Evolutionary conservation across 2,888 invertebrate genomes (phyloP).

Genomic region (Parelbella ahira): DNA sequence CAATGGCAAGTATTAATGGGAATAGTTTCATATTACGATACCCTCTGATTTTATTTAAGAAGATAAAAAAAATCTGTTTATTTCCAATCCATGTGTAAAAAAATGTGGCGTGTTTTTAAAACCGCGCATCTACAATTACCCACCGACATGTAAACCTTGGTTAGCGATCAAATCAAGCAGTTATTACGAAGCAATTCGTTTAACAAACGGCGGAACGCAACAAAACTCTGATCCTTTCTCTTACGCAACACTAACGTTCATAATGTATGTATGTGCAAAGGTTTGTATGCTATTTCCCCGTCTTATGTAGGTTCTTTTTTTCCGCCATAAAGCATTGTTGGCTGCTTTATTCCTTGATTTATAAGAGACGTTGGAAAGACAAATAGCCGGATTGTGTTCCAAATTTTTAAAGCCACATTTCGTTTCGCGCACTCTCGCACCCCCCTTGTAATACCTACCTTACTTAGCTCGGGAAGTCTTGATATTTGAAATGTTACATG

Average conservation of each 20-base stretch:
- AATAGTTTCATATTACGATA: too few species aligned
- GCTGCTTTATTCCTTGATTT: slow-evolving; percentile 85
- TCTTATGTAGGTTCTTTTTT: slow-evolving; percentile 79
- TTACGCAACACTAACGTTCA: slow-evolving; percentile 71
- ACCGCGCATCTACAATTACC: too few species aligned
- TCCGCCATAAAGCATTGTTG: slow-evolving; percentile 82
- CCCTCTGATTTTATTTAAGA: too few species aligned
- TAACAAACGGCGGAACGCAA: slow-evolving; percentile 5
- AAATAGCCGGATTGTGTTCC: slow-evolving; percentile 89
- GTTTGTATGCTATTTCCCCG: slow-evolving; percentile 75
- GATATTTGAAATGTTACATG: slow-evolving; percentile 33
- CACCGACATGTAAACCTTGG: too few species aligned
- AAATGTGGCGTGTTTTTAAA: too few species aligned
- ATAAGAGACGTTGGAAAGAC: slow-evolving; percentile 87
- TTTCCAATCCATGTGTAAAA: too few species aligned
- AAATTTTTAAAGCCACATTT: slow-evolving; percentile 90
- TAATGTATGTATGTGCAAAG: slow-evolving; percentile 68
- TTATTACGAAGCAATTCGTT: too few species aligned
- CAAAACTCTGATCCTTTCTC: slow-evolving; percentile 41
- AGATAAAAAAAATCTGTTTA: too few species aligned
- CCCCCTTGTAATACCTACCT: slow-evolving; percentile 59
- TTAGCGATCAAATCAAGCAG: too few species aligned
- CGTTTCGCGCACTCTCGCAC: slow-evolving; percentile 81
- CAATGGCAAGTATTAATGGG: too few species aligned
- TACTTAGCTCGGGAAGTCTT: slow-evolving; percentile 51